Conservation (phyloP, 2,888 invertebrate species). For the Eristalis arbustorum region DNA sequence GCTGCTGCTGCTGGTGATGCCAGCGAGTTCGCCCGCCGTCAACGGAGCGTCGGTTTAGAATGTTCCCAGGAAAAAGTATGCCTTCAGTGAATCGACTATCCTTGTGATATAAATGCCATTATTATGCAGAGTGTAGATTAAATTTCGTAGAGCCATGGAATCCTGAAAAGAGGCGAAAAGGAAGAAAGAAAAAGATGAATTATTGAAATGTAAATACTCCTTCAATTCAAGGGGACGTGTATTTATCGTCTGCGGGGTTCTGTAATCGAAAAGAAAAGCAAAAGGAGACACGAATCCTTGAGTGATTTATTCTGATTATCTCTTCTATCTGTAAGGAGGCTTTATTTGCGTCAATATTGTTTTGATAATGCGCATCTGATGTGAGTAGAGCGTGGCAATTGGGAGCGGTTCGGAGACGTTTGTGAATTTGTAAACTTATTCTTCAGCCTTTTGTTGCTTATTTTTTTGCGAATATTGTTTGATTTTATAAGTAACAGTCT, state of each 20-base stretch:
- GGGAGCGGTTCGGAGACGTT: too few relatives aligned
- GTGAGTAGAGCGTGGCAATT: too few relatives aligned
- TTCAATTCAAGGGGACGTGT: background rate
- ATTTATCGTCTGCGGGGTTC: background rate
- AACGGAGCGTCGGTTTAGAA: constrained; percentile 72
- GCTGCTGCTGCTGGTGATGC: background rate
- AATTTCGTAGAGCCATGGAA: constrained; percentile 75
- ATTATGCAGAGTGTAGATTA: constrained; percentile 76
- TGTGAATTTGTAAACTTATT: too few relatives aligned
- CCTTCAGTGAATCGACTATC: constrained; percentile 78
- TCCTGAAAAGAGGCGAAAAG: constrained; percentile 75
- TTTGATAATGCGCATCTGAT: too few relatives aligned
- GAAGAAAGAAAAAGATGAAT: constrained; percentile 41
- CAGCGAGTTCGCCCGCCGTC: background rate
- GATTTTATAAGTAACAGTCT: too few relatives aligned
- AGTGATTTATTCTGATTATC: background rate
- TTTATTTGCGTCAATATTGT: too few relatives aligned
- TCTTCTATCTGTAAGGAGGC: background rate
- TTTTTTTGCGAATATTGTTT: too few relatives aligned
- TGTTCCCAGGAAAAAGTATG: constrained; percentile 77
- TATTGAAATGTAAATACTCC: constrained; percentile 48
- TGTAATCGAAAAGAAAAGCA: background rate
- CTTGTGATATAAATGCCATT: constrained; percentile 77
- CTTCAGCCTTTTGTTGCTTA: too few relatives aligned
- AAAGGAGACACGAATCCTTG: background rate